Evolutionary conservation across 2,113 vertebrate species (phyloP).

Genomic region (Platysteira castanea): DNA sequence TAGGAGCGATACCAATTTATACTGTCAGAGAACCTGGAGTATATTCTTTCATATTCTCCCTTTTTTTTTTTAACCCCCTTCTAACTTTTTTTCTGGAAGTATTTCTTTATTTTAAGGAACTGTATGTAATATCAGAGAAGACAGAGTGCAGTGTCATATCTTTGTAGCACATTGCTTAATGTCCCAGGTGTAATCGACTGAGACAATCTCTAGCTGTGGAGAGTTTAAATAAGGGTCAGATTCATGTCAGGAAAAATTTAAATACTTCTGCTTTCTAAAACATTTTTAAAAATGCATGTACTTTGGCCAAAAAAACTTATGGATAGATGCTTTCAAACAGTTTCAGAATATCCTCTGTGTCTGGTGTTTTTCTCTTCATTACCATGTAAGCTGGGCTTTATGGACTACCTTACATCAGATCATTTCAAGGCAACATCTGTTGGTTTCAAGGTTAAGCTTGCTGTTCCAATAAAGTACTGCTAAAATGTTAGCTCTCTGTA

Average conservation of each 20-base stretch:
- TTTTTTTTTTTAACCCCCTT: fast-evolving
- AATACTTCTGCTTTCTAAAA: not conserved
- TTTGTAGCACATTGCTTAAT: not conserved
- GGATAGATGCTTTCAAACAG: not conserved
- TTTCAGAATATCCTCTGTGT: not conserved
- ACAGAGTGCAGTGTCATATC: not conserved
- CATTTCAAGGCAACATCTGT: conserved; percentile 35
- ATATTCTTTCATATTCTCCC: not conserved
- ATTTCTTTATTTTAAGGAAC: not conserved
- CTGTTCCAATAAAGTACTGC: not conserved
- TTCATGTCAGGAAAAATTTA: not conserved
- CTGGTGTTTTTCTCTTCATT: not conserved
- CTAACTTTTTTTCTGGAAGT: not conserved
- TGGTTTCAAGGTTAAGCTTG: conserved; percentile 22
- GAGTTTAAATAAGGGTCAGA: not conserved
- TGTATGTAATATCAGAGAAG: not conserved
- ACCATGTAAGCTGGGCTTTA: not conserved
- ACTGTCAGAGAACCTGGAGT: not conserved
- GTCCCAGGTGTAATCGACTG: not conserved
- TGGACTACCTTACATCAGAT: not conserved
- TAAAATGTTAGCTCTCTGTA: conserved; percentile 11
- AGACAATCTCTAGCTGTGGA: not conserved
- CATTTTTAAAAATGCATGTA: not conserved
- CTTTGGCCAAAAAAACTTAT: not conserved
- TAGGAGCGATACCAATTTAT: not conserved